Conservation (phyloP, 1,140 invertebrate species). For the Oreohelix idahoensis region DNA sequence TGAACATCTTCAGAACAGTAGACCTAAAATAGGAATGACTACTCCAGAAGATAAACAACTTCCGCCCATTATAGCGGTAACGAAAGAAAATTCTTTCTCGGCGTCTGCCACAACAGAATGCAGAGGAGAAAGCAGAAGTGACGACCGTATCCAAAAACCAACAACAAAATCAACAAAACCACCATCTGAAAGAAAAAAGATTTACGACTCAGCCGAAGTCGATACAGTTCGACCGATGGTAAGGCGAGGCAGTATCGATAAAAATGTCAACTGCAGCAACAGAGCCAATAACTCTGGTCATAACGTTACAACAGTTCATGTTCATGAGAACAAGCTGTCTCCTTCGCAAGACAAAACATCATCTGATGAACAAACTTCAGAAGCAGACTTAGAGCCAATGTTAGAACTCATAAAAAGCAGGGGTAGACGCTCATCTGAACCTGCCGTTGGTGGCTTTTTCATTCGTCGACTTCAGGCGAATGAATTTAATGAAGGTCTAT, state of each 20-base stretch:
- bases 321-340: not conserved
- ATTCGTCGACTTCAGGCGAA: not conserved
- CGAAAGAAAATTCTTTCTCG: not conserved
- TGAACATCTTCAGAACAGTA: too few relatives aligned
- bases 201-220: not conserved
- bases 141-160: not conserved
- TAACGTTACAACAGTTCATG: not conserved
- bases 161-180: not conserved
- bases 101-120: not conserved
- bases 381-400: not conserved
- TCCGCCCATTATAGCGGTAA: not conserved
- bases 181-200: not conserved
- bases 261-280: not conserved
- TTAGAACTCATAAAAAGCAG: not conserved
- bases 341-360: not conserved
- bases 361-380: not conserved
- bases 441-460: slow-evolving; percentile 10
- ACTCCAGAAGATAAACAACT: not conserved
- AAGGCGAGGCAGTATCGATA: not conserved
- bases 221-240: not conserved
- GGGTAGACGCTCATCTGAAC: slow-evolving; percentile 13
- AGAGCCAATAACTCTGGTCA: not conserved
- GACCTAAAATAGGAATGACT: not conserved
- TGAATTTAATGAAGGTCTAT: not conserved
- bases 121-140: not conserved